Conservation (phyloP, 2,113 vertebrate genomes). For the Chaetodon trifascialis region DNA sequence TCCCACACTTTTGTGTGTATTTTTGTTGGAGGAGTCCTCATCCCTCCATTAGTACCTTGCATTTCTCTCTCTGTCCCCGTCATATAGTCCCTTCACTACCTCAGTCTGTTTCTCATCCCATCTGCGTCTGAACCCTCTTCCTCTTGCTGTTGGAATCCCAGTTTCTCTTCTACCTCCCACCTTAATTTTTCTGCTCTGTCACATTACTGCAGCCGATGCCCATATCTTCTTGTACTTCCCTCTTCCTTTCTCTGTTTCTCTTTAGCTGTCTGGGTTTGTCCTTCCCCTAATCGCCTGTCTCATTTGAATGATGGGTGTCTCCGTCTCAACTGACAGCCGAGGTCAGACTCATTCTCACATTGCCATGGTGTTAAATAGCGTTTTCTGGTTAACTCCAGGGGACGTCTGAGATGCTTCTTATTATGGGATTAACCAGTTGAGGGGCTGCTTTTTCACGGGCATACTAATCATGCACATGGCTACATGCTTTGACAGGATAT, state of each 20-base stretch:
- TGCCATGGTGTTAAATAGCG: constrained; percentile 52
- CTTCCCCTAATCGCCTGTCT: constrained; percentile 71
- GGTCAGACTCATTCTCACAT: constrained; percentile 62
- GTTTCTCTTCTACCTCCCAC: neutral
- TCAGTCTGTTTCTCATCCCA: neutral
- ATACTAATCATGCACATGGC: constrained; percentile 4
- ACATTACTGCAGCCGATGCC: neutral
- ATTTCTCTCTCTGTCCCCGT: constrained; percentile 2
- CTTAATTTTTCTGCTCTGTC: neutral
- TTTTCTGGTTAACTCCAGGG: constrained; percentile 55
- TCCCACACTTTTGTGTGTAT: constrained; percentile 34
- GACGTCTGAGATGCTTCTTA: constrained; percentile 33
- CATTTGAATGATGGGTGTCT: constrained; percentile 73
- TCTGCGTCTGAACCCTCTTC: neutral
- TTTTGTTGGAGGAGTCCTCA: constrained; percentile 20
- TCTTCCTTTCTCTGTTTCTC: constrained; percentile 44
- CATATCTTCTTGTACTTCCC: constrained; percentile 12
- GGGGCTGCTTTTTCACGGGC: constrained; percentile 4
- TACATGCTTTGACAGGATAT: neutral
- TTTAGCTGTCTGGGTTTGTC: constrained; percentile 60
- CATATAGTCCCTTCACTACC: neutral
- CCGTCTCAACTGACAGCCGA: constrained; percentile 60
- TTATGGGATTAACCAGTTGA: constrained; percentile 29
- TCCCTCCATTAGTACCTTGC: constrained; percentile 12
- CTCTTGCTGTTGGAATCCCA: neutral